phyloP scores from a whole-genome alignment of 2,888 invertebrate genomes.

The Tipula vernalis region DNA sequence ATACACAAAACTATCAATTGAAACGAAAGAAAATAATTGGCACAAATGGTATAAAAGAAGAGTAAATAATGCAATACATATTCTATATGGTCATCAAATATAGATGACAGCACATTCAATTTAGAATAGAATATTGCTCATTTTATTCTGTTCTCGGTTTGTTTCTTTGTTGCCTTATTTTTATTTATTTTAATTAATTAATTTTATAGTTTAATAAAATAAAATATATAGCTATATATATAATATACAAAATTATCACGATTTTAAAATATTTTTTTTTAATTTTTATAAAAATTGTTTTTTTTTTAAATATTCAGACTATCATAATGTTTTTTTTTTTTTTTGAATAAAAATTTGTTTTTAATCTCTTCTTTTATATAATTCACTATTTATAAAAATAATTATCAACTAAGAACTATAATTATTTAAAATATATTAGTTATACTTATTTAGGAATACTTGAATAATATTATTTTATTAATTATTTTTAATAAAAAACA shows the following conservation, averaged over 20 bases:
- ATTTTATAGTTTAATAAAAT: neutral
- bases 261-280: neutral
- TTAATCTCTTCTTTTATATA: constrained; percentile 1
- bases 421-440: neutral
- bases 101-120: neutral
- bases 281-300: neutral
- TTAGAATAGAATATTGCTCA: neutral
- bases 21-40: neutral
- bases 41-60: neutral
- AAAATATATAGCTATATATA: neutral
- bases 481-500: neutral
- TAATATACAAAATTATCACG: constrained; percentile 4
- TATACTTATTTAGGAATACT: neutral
- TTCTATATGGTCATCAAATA: neutral
- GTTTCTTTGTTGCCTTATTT: neutral
- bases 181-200: neutral
- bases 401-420: neutral
- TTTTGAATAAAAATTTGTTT: neutral
- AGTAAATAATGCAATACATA: neutral
- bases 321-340: neutral
- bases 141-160: neutral
- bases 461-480: neutral
- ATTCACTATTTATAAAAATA: neutral
- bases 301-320: neutral
- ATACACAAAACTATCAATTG: neutral